Percentiles rank a stretch among this genome's conserved stretches.
Conservation (phyloP, 2,888 invertebrate genomes). For the Tanaodytes sp. region DNA sequence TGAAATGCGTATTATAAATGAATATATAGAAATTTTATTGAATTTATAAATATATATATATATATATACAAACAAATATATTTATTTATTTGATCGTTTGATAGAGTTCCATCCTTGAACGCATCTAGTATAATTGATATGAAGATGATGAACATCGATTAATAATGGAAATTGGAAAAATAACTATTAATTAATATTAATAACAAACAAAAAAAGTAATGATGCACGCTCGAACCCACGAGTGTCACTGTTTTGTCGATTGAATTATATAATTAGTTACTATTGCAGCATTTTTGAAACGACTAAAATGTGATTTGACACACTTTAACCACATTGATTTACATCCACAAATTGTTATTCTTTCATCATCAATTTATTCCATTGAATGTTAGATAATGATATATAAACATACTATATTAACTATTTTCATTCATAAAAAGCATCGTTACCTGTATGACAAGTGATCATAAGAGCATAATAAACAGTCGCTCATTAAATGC, state of each 20-base stretch:
- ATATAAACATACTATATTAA: conserved; percentile 72
- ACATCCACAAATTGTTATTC: conserved; percentile 72
- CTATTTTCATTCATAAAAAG: conserved; percentile 74
- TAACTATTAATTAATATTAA: conserved; percentile 36
- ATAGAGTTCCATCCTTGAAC: conserved; percentile 53
- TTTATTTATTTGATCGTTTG: conserved; percentile 51
- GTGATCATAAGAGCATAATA: conserved; percentile 74
- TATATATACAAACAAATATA: conserved; percentile 41
- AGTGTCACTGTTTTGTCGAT: conserved; percentile 47
- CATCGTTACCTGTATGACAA: conserved; percentile 74
- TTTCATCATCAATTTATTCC: conserved; percentile 72
- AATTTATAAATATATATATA: conserved; percentile 29
- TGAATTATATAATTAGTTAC: conserved; percentile 54
- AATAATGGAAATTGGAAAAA: conserved; percentile 17
- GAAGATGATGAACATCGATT: conserved; percentile 46
- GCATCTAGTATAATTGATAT: conserved; percentile 51
- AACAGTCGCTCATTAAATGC: conserved; percentile 74
- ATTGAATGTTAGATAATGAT: conserved; percentile 73
- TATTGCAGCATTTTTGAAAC: conserved; percentile 58
- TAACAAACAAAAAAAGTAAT: conserved; percentile 32
- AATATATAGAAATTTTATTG: conserved; percentile 39
- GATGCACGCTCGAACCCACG: conserved; percentile 51
- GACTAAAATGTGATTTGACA: conserved; percentile 69
- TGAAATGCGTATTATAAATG: conserved; percentile 42
- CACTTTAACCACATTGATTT: conserved; percentile 72